Evolutionary conservation across 1,140 invertebrate genomes (phyloP), one percentile per base, ranked within the genome.

Genomic region (Nasonia vitripennis): DNA sequence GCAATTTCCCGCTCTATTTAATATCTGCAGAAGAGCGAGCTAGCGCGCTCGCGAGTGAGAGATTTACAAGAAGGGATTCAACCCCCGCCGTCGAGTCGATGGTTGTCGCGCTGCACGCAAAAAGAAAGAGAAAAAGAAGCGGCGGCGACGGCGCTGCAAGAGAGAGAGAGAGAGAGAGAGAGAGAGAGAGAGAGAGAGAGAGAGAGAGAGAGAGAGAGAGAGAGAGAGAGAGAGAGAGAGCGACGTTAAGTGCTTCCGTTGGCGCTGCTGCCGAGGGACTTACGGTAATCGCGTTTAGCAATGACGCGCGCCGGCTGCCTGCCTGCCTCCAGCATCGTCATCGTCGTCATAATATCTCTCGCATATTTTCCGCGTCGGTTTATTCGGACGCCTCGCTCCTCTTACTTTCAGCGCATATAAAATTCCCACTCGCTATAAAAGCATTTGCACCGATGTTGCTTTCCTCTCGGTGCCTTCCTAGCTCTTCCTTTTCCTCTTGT

Each of bases 1-100:
- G 74, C 12, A 74, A 87, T 78, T 88, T 90, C 80, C 86, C 85
- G 88, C 79, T 84, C 88, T 90, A 89, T 89, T 87, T 90, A 88
- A 89, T 90, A n/a, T 34, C 20, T 62, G 87, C 85, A 88, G 86
- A 74, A 71, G 41, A 55, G 17, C 12, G 55, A 62, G 55, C 17
- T 3, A 20, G 41, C 41, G 55, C 27, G 1, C 27, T 27, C 27
- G 27, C 27, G 11, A 51, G 10, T 17, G 48, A 88, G 79, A 87
- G 87, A 89, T 89, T 90, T 89, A 89, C 83, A 88, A 77, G 87
- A 74, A 87, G 48, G 84, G 55, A 87, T 88, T 80, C 81, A 55
- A 62, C 11, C n/a, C 68, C 17, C 70, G 17, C 23, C 17, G 70
- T 31, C 70, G 70, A 62, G 55, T 62, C 55, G 55, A 62, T 62